Percentiles rank a stretch among this genome's conserved stretches.
These are phyloP conservation scores for Threskiornis aethiopicus DNA, from an alignment of 2,797 vertebrate species.

Conservation along the genomic window DNA sequence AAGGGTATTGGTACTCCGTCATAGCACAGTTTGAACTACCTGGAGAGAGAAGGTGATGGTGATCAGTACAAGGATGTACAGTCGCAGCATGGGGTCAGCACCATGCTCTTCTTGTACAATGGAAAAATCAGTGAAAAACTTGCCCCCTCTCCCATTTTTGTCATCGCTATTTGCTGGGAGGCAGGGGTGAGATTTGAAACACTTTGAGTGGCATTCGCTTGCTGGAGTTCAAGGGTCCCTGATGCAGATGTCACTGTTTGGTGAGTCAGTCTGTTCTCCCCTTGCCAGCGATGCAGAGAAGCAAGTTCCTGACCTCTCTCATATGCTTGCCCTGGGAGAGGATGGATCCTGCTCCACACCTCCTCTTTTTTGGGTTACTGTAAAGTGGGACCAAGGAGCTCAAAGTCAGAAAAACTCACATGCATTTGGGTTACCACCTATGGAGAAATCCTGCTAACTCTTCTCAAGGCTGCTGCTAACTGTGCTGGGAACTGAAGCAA, in stretches of 20 bases:
- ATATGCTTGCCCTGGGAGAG: neutral
- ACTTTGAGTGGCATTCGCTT: neutral
- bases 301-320: neutral
- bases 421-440: neutral
- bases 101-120: neutral
- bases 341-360: neutral
- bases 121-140: neutral
- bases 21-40: neutral
- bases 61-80: too few relatives aligned
- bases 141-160: neutral
- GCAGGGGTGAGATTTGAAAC: neutral
- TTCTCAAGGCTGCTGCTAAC: neutral
- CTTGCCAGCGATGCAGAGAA: neutral
- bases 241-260: rapidly evolving
- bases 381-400: neutral
- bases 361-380: neutral
- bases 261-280: neutral
- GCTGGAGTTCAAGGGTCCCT: neutral
- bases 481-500: neutral
- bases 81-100: neutral
- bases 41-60: neutral
- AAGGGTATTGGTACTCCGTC: too few relatives aligned
- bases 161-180: neutral
- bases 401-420: neutral
- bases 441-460: neutral